Evolutionary conservation across 1,140 invertebrate genomes (phyloP).

Genomic region (Drosophila chauvacae): DNA sequence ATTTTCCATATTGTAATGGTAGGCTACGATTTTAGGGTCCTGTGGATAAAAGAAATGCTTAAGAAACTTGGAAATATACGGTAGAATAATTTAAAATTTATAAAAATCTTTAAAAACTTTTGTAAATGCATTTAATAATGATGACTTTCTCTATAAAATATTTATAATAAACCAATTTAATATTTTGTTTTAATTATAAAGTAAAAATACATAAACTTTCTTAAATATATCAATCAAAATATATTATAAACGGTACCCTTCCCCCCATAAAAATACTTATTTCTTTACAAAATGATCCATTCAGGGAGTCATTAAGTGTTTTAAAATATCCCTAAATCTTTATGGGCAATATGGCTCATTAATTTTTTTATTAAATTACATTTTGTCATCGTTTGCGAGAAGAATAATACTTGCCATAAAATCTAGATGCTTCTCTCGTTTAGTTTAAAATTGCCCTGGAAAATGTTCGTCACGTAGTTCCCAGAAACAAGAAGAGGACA

Average conservation of each 20-base stretch:
- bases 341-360: conserved; percentile 4
- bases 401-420: conserved; percentile 5
- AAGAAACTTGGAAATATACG: too few species aligned
- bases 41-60: not conserved
- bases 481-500: conserved; percentile 30
- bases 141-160: not conserved
- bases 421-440: not conserved
- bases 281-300: not conserved
- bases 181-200: too few species aligned
- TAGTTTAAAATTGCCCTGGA: conserved; percentile 37
- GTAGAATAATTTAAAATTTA: not conserved
- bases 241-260: too few species aligned
- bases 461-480: conserved; percentile 55
- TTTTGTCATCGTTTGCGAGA: conserved; percentile 3
- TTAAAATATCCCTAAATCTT: not conserved
- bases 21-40: not conserved
- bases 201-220: too few species aligned
- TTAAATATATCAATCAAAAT: not conserved
- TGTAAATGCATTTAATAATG: too few species aligned
- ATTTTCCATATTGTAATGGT: conserved; percentile 2
- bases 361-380: conserved; percentile 26
- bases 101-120: not conserved
- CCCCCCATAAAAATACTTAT: too few species aligned
- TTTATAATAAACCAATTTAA: too few species aligned
- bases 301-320: not conserved